Base-by-base conservation (phyloP, 2,797 vertebrate genomes). In the Tapera naevia region DNA sequence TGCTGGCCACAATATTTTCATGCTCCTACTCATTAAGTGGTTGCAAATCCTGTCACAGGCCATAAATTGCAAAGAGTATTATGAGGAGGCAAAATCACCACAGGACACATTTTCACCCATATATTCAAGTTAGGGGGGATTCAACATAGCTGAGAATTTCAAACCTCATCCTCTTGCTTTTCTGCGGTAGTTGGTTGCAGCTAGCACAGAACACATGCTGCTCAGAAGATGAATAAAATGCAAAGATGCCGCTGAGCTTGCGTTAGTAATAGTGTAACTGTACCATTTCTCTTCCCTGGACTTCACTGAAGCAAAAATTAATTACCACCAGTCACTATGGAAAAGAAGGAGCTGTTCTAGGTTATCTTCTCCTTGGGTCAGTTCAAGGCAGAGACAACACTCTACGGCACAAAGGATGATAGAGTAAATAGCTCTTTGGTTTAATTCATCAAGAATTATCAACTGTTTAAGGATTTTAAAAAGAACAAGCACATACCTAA, bases 21-120 rank as follows among this genome's bases (percentile, higher is more conserved):
- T 24, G 3, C 9, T 60, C 12, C 12, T 39, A 9, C 17, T 27
- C 45, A 30, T 7, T 57, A 28, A 60, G 33, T 35, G 17, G 11
- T 51, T 65, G 12, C 48, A 56, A 56, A 11, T 28, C 3, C 22
- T 73, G 8, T 13, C 18, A 39, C 10, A 27, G 35, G 23, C 19
- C n/a, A 19, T 35, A 32, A 48, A 56, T 22, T 41, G 13, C 48
- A 45, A 41, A n/a, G 15, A 45, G 5, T 14, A 25, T 5, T 10
- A 1, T 5, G 33, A 75, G 10, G 28, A 78, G 32, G 3, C 58
- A 7, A 57, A 46, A 9, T 24, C 41, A 24, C 9, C 22, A 15
- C 22, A 56, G 11, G 46, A 13, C 19, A 50, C 2, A 4, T 7
- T 69, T 76, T 17, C 21, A 4, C 17, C 1, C 0, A 54, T 4